Evolutionary conservation across 2,888 invertebrate species (phyloP), one percentile per base, ranked within the genome.

Genomic region (Tubulanus polymorphus): DNA sequence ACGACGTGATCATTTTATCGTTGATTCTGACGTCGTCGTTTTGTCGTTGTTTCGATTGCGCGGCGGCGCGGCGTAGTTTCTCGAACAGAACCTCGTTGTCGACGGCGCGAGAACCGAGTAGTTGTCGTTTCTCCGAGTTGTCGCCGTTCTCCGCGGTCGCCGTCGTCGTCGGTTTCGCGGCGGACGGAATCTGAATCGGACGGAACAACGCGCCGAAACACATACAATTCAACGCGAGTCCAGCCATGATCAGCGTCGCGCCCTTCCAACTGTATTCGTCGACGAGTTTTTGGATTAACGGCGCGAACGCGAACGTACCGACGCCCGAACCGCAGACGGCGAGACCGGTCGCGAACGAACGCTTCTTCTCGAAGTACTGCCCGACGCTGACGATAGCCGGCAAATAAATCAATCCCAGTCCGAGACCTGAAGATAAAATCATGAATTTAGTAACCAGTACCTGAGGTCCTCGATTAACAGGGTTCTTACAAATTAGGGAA

Each of bases 371-470:
- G 76, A 99, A 99, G 84, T 97, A 99, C 68, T 90, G 91, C 1
- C 95, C 94, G 32, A 99, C 97, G 76, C 92, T 92, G 54, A 97
- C 95, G 67, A 99, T 96, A 54, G 97, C 96, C 0, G 99, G 97
- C 57, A 99, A 84, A 79, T 97, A 99, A 76, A 99, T 96, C 62
- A 99, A 85, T 0, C 97, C 97, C 70, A 97, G 92, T 18, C 99
- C 97, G 48, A 94, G 81, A 41, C 96, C 96, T 86, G 73, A 2
- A 75, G 66, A 53, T 45, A 52, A 30, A 52, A 61, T 41, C 18
- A 48, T 1, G 10, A 48, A 53, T n/a, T n/a, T n/a, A n/a, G n/a
- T n/a, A n/a, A n/a, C n/a, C n/a, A n/a, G n/a, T n/a, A n/a, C n/a
- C n/a, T n/a, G n/a, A n/a, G n/a, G n/a, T n/a, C n/a, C n/a, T n/a